Evolutionary conservation across 2,113 vertebrate genomes (phyloP), one percentile per base, ranked within the genome.

Genomic region (Accipiter virgatus): DNA sequence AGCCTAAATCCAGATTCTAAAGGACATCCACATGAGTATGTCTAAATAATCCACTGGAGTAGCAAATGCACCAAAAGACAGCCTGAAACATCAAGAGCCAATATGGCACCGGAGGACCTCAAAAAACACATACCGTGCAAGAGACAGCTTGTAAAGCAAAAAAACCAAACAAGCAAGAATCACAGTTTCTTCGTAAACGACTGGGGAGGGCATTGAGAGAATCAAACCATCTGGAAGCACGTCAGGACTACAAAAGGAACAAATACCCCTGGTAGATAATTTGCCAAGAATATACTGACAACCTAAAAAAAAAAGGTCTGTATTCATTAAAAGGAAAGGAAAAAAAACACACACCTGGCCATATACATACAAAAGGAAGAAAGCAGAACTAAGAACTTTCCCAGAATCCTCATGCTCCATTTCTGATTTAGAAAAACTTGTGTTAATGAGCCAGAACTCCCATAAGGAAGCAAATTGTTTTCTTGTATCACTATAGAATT

Each of bases 61-160:
- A 72, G 13, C 38, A 75, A 63, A 38, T 1, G 0, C 19, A 79
- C 23, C 21, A n/a, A 42, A 61, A 61, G 25, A 40, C 2, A 88
- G 9, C 19, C 36, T 36, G 16, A 86, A 65, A 19, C 15, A n/a
- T 66, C 38, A 47, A 31, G 42, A 66, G 10, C 3, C 13, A 45
- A 18, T 34, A 34, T 0, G 10, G 20, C 18, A 36, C 40, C 53
- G 4, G 11, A 70, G 7, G 11, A 14, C 19, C 42, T 42, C 7
- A 63, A 53, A 70, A 70, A 2, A 16, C 8, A 59, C 1, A 1
- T 6, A 68, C 1, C 2, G 3, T 11, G 11, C 13, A n/a, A 40
- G 15, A 62, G 20, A 58, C 1, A 40, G 6, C 16, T 27, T 53
- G 16, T 16, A 67, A 31, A 71, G 55, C 5, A 52, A 75, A 82